These are phyloP conservation scores for Semicossyphus pulcher DNA, from an alignment of 2,113 vertebrate species.

Conservation along the genomic window DNA sequence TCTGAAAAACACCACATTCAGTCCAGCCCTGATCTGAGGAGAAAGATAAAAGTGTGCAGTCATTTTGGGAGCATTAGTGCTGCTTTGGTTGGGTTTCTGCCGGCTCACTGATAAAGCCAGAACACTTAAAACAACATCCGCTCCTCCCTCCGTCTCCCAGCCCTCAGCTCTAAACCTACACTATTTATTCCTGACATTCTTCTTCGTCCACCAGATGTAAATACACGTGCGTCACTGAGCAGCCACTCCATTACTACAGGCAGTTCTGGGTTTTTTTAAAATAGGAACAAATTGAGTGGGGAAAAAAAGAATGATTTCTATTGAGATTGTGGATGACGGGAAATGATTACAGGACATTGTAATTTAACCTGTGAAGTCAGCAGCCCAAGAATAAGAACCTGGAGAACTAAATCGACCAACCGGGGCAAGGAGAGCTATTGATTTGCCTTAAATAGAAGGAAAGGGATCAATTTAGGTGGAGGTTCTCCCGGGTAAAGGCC, in stretches of 20 bases:
- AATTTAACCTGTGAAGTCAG: conserved; percentile 11
- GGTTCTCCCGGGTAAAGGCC: conserved; percentile 10
- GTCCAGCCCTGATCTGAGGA: conserved; percentile 49
- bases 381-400: background rate
- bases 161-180: conserved; percentile 29
- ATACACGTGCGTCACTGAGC: conserved; percentile 30
- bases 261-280: background rate
- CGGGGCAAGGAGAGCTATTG: conserved; percentile 44
- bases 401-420: conserved; percentile 1
- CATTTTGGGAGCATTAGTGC: conserved; percentile 62
- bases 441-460: conserved; percentile 53
- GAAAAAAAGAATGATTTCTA: background rate
- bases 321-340: conserved; percentile 19
- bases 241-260: conserved; percentile 12
- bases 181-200: conserved; percentile 79
- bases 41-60: conserved; percentile 64
- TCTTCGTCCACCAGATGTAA: conserved; percentile 53
- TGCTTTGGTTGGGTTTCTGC: conserved; percentile 64
- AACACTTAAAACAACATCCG: conserved; percentile 74
- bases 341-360: conserved; percentile 14
- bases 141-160: conserved; percentile 32
- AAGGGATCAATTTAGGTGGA: conserved; percentile 37
- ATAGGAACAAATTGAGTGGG: conserved; percentile 23
- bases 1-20: conserved; percentile 29
- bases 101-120: conserved; percentile 68